Evolutionary conservation across 2,888 invertebrate genomes (phyloP), one percentile per base, ranked within the genome.

Genomic region (Drosophila prolongata): DNA sequence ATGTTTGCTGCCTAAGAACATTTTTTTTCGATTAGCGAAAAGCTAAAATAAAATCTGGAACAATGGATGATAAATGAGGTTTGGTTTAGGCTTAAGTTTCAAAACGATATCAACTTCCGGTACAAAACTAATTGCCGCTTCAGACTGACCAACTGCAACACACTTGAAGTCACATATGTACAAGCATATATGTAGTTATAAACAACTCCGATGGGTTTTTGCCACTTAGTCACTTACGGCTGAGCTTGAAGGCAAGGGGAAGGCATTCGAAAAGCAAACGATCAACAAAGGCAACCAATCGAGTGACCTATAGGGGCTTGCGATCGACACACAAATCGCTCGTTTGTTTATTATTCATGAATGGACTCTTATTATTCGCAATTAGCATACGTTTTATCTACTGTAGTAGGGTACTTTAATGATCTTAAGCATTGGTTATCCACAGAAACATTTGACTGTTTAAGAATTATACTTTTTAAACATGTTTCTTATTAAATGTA

Each of bases 311-410:
- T 57, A 14, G 66, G 24, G 35, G 40, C 24, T 30, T 34, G 69
- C 66, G 56, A 66, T 66, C 69, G 38, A 14, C 46, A 47, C 57
- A 56, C 66, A 66, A 66, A 66, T 69, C 69, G 69, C 9, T 68
- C 66, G 66, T 68, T 66, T 66, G 66, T 66, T 66, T 66, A 69
- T 66, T 66, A 66, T 66, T 66, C 66, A 69, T 66, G 66, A 66
- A 66, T 66, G 66, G 69, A 19, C 57, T 68, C 46, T 16, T 46
- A 66, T 66, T 68, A 66, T 66, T 35, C 57, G 66, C 66, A 66
- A 66, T 66, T 66, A 66, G 69, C 66, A 66, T 66, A 56, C n/a
- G 46, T 40, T 40, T 44, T 34, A 46, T n/a, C 38, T n/a, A 34
- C 9, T 30, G 9, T 16, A 40, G 19, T 27, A 3, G 34, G 44